Evolutionary conservation across 1,140 invertebrate genomes (phyloP).

Genomic region (Anadara kagoshimensis): DNA sequence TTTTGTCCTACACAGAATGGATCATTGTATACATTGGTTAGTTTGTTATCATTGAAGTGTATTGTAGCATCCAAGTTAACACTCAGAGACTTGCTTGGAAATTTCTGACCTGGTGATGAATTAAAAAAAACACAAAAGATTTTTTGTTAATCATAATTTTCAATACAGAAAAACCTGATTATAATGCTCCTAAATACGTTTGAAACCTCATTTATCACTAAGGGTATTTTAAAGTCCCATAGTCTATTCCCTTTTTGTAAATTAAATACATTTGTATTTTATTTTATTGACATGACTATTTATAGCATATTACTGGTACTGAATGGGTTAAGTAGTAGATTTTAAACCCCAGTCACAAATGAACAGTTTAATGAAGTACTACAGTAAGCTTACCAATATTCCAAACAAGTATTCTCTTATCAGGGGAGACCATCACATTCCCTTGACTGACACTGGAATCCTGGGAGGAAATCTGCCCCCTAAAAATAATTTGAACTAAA

Average conservation of each 20-base stretch:
- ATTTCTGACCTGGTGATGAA: not conserved
- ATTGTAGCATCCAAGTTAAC: constrained; percentile 57
- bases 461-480: constrained; percentile 50
- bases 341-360: too few species aligned
- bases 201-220: too few species aligned
- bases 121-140: not conserved
- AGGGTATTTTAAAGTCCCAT: too few species aligned
- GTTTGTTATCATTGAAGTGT: constrained; percentile 41
- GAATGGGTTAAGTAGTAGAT: too few species aligned
- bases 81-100: constrained; percentile 25
- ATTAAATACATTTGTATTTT: too few species aligned
- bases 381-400: constrained; percentile 60
- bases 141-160: too few species aligned
- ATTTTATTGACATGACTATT: too few species aligned
- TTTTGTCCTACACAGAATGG: constrained; percentile 61
- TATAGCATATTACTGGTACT: too few species aligned
- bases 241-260: too few species aligned
- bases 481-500: constrained; percentile 35
- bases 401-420: constrained; percentile 62
- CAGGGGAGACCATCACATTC: constrained; percentile 51
- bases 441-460: constrained; percentile 60
- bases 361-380: too few species aligned
- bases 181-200: too few species aligned
- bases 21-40: constrained; percentile 44
- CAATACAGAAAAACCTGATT: too few species aligned